phyloP scores from a whole-genome alignment of 2,888 invertebrate genomes.

The Nebria salina region DNA sequence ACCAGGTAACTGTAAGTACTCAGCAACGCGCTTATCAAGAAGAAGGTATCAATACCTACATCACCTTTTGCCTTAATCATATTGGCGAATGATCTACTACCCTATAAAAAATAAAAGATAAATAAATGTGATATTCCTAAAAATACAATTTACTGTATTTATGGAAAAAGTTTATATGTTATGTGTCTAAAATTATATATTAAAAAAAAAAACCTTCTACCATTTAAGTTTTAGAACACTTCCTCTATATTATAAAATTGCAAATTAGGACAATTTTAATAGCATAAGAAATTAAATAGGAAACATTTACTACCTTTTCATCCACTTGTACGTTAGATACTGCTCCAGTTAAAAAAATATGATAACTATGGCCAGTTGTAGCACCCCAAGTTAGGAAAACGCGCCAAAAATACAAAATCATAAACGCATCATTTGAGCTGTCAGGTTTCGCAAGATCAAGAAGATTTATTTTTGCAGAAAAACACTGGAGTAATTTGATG shows the following conservation, averaged over 20 bases:
- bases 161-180: too few species aligned
- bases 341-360: constrained; percentile 66
- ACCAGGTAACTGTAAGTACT: constrained; percentile 64
- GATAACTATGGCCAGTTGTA: constrained; percentile 67
- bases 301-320: constrained; percentile 63
- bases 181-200: too few species aligned
- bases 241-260: too few species aligned
- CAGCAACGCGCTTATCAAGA: constrained; percentile 70
- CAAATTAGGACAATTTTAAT: too few species aligned
- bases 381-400: constrained; percentile 68
- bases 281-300: background rate
- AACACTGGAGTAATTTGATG: constrained; percentile 47
- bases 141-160: background rate
- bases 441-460: constrained; percentile 62
- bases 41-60: constrained; percentile 73
- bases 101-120: constrained; percentile 52
- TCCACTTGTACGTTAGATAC: constrained; percentile 67
- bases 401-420: constrained; percentile 69
- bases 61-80: constrained; percentile 69
- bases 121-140: too few species aligned
- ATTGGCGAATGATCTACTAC: constrained; percentile 58
- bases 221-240: too few species aligned
- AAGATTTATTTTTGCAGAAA: constrained; percentile 58
- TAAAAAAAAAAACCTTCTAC: too few species aligned
- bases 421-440: constrained; percentile 61